Evolutionary conservation across 1,140 invertebrate species (phyloP).

Genomic region (Hycleus cichorii): DNA sequence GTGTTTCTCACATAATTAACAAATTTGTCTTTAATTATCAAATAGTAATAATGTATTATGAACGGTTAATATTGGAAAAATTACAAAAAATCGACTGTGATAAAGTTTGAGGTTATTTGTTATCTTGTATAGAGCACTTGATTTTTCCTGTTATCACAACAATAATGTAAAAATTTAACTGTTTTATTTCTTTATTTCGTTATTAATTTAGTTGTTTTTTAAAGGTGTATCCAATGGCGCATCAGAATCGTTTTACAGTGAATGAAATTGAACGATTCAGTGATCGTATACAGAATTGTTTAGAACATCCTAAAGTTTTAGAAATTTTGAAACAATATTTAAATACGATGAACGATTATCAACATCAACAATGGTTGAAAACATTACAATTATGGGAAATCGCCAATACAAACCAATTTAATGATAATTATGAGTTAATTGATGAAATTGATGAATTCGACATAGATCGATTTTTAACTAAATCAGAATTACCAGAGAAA

Average conservation of each 20-base stretch:
- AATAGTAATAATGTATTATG: no score
- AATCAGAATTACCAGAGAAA: no score
- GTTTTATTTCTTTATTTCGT: background rate
- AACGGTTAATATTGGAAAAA: no score
- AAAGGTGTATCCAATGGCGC: background rate
- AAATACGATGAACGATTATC: background rate
- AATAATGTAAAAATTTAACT: background rate
- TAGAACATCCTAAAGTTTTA: background rate
- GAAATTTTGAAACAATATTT: background rate
- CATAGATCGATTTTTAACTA: background rate
- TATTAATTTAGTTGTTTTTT: background rate
- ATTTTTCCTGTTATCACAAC: no score
- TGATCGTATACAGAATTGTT: conserved; percentile 10
- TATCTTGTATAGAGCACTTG: no score
- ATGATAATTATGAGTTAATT: conserved; percentile 6
- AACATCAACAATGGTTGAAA: background rate
- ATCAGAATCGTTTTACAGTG: background rate
- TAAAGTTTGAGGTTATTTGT: no score
- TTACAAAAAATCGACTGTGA: no score
- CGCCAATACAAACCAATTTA: background rate
- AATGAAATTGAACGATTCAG: conserved; percentile 1
- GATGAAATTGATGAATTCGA: conserved; percentile 6
- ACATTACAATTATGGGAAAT: background rate
- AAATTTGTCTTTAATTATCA: no score
- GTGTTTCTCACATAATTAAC: no score